Percentiles rank a stretch among this genome's conserved stretches.
Evolutionary conservation across 2,797 vertebrate genomes (phyloP).

Genomic region (Picus viridis): DNA sequence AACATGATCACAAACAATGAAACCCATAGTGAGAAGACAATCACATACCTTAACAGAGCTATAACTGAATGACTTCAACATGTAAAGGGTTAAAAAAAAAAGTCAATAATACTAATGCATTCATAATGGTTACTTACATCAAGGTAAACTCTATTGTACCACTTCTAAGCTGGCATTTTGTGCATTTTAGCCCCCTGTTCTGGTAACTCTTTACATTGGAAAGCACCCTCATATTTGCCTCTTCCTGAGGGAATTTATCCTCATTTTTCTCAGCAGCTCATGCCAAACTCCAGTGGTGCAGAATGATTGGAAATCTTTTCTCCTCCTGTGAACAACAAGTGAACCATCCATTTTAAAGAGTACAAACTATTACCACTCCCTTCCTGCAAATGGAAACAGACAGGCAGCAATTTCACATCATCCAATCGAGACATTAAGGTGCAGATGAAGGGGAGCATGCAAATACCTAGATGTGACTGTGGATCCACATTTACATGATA

Average conservation of each 20-base stretch:
- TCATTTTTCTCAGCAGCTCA: slow-evolving; percentile 38
- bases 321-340: slow-evolving; percentile 62
- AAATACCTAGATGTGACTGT: background rate
- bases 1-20: background rate
- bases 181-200: slow-evolving; percentile 19
- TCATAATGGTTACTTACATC: background rate
- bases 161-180: background rate
- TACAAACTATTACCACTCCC: background rate
- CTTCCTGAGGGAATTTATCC: slow-evolving; percentile 41
- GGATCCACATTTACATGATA: background rate
- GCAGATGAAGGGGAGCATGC: background rate
- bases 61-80: background rate
- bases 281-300: slow-evolving; percentile 64
- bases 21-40: background rate
- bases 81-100: accelerated
- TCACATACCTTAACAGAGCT: background rate
- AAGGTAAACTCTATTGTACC: background rate
- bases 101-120: background rate
- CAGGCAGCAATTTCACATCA: background rate
- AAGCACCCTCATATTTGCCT: slow-evolving; percentile 22
- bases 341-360: slow-evolving; percentile 53
- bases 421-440: background rate
- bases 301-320: slow-evolving; percentile 67
- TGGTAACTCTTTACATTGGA: background rate
- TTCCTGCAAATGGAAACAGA: background rate